Conservation (phyloP, 1,140 invertebrate species). For the Lepidurus packardi region DNA sequence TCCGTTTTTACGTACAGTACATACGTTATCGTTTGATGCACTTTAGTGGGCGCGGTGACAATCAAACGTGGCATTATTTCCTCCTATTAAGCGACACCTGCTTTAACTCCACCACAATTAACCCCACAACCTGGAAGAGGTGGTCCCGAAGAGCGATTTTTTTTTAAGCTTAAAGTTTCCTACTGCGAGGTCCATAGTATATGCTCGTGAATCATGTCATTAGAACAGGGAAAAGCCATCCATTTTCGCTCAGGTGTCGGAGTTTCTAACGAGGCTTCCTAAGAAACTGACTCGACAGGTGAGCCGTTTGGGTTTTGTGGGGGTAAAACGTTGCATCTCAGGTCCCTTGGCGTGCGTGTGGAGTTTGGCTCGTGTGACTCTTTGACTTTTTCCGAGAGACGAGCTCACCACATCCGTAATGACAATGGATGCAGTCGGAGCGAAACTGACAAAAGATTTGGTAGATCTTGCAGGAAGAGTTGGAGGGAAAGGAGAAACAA, state of each 20-base stretch:
- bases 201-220: constrained; percentile 8
- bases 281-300: constrained; percentile 15
- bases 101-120: too few relatives aligned
- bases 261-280: background rate
- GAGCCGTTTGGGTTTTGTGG: background rate
- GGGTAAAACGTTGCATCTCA: background rate
- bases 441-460: background rate
- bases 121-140: too few relatives aligned
- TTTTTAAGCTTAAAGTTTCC: background rate
- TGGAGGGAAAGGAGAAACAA: background rate
- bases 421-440: constrained; percentile 3
- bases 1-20: too few relatives aligned
- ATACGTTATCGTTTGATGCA: too few relatives aligned
- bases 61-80: too few relatives aligned
- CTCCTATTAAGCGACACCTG: too few relatives aligned
- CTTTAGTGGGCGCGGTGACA: too few relatives aligned
- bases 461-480: background rate
- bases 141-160: background rate
- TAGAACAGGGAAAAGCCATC: constrained; percentile 11
- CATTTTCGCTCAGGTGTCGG: constrained; percentile 17
- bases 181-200: background rate
- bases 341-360: background rate
- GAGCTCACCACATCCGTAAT: background rate
- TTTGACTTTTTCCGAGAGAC: background rate
- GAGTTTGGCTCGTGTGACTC: background rate